Evolutionary conservation across 2,888 invertebrate genomes (phyloP).

Genomic region (Epirrhoe alternata): DNA sequence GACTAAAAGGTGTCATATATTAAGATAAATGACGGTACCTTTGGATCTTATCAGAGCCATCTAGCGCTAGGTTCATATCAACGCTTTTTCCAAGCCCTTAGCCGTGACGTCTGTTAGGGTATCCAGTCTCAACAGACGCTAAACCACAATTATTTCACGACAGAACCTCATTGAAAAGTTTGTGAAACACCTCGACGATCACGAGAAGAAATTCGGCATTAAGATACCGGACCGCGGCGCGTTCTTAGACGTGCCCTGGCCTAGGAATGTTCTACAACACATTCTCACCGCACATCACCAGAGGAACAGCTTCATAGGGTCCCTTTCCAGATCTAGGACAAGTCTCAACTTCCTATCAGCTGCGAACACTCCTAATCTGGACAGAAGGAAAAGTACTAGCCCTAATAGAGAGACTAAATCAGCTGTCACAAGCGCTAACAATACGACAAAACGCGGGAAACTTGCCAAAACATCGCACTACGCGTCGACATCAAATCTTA

Average conservation of each 20-base stretch:
- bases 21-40: too few relatives aligned
- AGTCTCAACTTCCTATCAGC: constrained; percentile 75
- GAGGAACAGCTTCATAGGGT: constrained; percentile 79
- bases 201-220: constrained; percentile 75
- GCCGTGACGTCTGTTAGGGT: background rate
- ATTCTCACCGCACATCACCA: constrained; percentile 72
- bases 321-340: constrained; percentile 84
- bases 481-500: constrained; percentile 74
- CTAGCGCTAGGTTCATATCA: background rate
- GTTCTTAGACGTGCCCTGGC: constrained; percentile 74
- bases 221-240: constrained; percentile 65
- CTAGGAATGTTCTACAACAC: constrained; percentile 76
- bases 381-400: constrained; percentile 68
- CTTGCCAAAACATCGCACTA: constrained; percentile 64
- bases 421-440: constrained; percentile 59
- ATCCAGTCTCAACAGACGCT: constrained; percentile 2
- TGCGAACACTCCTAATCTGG: constrained; percentile 66
- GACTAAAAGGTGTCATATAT: too few relatives aligned
- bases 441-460: constrained; percentile 64
- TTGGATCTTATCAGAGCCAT: too few relatives aligned
- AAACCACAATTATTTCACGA: constrained; percentile 49
- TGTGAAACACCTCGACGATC: constrained; percentile 75
- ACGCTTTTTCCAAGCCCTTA: background rate
- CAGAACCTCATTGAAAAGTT: constrained; percentile 70
- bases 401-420: constrained; percentile 64